Evolutionary conservation across 2,113 vertebrate genomes (phyloP).

Genomic region (Notarius quadriscutis): DNA sequence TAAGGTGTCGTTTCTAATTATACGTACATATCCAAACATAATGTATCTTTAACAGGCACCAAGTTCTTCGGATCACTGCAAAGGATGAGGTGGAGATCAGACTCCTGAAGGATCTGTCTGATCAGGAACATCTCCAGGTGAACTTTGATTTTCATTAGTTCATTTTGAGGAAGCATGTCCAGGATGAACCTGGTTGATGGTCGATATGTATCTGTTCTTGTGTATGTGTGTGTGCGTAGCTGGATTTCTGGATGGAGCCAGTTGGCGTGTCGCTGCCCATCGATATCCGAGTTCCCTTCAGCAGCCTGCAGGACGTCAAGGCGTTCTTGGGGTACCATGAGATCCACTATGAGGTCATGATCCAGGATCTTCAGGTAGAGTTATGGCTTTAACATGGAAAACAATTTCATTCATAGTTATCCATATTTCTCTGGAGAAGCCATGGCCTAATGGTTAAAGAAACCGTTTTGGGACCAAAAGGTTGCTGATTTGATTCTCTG

Average conservation of each 20-base stretch:
- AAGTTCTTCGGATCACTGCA: constrained; percentile 82
- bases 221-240: constrained; percentile 61
- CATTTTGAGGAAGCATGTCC: too few species aligned
- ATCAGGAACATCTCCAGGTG: constrained; percentile 74
- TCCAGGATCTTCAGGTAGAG: constrained; percentile 84
- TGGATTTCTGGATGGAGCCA: constrained; percentile 84
- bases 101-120: constrained; percentile 71
- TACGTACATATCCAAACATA: not conserved
- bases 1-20: not conserved
- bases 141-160: not conserved
- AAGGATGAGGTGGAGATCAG: constrained; percentile 70
- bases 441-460: too few species aligned
- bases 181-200: not conserved
- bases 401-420: too few species aligned
- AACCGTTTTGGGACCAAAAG: too few species aligned
- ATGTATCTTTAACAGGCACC: constrained; percentile 74
- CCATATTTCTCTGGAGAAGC: too few species aligned
- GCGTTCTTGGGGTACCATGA: constrained; percentile 70
- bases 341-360: constrained; percentile 80
- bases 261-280: constrained; percentile 61
- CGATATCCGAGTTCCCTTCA: constrained; percentile 79
- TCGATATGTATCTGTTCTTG: not conserved
- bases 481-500: too few species aligned
- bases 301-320: constrained; percentile 73
- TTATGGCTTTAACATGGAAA: not conserved